Evolutionary conservation across 2,113 vertebrate genomes (phyloP), one percentile per base, ranked within the genome.

Genomic region (Rattus norvegicus): DNA sequence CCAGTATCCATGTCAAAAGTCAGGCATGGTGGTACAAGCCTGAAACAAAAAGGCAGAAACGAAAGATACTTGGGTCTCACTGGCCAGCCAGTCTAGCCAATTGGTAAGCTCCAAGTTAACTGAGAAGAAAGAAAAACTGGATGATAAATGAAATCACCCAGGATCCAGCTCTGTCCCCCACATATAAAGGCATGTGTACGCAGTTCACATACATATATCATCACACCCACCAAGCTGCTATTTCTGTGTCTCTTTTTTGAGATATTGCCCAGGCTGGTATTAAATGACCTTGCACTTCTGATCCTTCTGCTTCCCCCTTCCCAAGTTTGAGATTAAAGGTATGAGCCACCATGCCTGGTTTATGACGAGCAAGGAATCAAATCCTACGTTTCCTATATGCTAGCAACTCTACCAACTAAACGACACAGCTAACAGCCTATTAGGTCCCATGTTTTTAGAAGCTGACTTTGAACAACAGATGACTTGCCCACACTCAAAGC

Each of bases 381-480:
- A 70, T 52, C 47, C 67, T 54, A 22, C 33, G 19, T 30, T 52
- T 70, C 65, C 63, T 36, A 2, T 26, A 72, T 36, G 47, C 33
- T 54, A 54, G 12, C 13, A 22, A 88, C 43, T 22, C 5, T 36
- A 49, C 43, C 61, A 49, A 49, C 39, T 88, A 36, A 72, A 22
- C 3, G n/a, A 16, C 20, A 36, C 30, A 36, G 67, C 72, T 19
- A 10, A 59, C 20, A 84, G 80, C 14, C 95, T 96, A 92, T 97
- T 95, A 95, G 96, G 80, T 49, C 33, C 61, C 88, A 83, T 84
- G 97, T 97, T 97, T 95, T 96, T 93, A 96, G 80, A 75, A 84
- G 93, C 81, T 91, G 87, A 95, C 87, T 93, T 91, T 97, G 95
- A 98, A 97, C 96, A 98, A 97, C 96, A 84, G 92, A 87, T 97